phyloP scores from a whole-genome alignment of 2,797 vertebrate genomes.

The Danio jaintianensis region DNA sequence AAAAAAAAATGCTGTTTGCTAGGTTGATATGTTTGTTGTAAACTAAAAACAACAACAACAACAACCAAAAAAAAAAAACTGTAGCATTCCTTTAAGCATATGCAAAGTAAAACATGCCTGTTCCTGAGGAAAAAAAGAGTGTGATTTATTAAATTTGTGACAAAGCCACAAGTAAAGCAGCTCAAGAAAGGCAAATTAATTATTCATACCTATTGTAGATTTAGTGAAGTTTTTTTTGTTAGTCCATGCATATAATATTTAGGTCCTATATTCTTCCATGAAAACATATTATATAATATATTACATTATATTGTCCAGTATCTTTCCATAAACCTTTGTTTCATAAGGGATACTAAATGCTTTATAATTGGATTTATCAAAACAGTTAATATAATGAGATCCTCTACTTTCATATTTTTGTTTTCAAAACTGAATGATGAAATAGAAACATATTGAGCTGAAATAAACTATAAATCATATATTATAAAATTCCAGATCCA shows the following conservation, averaged over 20 bases:
- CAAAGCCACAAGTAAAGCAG: background rate
- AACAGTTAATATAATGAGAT: background rate
- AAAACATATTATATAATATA: no score
- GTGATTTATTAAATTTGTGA: background rate
- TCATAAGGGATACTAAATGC: background rate
- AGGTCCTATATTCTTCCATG: no score
- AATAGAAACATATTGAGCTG: background rate
- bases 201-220: no score
- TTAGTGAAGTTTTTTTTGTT: no score
- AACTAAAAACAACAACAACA: no score
- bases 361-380: background rate
- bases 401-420: background rate
- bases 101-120: background rate
- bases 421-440: background rate
- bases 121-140: background rate
- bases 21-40: no score
- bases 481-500: background rate
- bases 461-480: background rate
- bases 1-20: no score
- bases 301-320: no score
- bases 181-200: no score
- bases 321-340: no score
- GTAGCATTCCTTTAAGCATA: background rate
- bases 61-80: no score
- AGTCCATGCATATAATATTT: no score